A percentile compares a stretch with the other conserved stretches of the same genome.
phyloP scores from a whole-genome alignment of 2,888 invertebrate genomes.

The Hemithea aestivaria region DNA sequence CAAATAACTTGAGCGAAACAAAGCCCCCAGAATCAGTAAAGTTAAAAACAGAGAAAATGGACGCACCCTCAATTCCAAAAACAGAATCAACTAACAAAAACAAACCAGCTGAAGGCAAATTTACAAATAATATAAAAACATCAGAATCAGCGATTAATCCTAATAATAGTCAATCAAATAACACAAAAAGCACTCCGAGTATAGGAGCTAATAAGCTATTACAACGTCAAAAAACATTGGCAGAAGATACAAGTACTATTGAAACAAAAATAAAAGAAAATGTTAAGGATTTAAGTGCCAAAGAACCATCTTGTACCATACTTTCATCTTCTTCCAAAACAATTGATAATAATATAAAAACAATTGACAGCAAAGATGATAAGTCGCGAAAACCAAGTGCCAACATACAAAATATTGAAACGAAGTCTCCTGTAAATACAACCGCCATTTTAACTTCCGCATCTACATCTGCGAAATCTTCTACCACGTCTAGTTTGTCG shows the following conservation, averaged over 20 bases:
- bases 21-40: background rate
- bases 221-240: constrained; percentile 44
- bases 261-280: constrained; percentile 22
- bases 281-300: constrained; percentile 17
- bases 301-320: constrained; percentile 8
- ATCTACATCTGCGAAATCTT: constrained; percentile 19
- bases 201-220: constrained; percentile 37
- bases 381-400: constrained; percentile 28
- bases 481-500: too few species aligned
- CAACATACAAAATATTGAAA: constrained; percentile 19
- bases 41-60: constrained; percentile 2
- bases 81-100: constrained; percentile 1
- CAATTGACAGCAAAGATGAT: constrained; percentile 23
- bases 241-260: constrained; percentile 29
- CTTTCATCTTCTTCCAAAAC: constrained; percentile 16
- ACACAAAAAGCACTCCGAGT: constrained; percentile 13
- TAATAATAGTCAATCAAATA: constrained; percentile 4
- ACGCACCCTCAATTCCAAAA: background rate
- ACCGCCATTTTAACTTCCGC: constrained; percentile 10
- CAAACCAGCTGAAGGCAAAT: background rate
- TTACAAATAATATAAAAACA: constrained; percentile 10
- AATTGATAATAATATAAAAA: constrained; percentile 15
- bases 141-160: constrained; percentile 3
- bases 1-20: constrained; percentile 1
- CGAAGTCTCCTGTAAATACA: constrained; percentile 13